phyloP scores from a whole-genome alignment of 2,888 invertebrate species.

The Hyposoter dolosus region DNA sequence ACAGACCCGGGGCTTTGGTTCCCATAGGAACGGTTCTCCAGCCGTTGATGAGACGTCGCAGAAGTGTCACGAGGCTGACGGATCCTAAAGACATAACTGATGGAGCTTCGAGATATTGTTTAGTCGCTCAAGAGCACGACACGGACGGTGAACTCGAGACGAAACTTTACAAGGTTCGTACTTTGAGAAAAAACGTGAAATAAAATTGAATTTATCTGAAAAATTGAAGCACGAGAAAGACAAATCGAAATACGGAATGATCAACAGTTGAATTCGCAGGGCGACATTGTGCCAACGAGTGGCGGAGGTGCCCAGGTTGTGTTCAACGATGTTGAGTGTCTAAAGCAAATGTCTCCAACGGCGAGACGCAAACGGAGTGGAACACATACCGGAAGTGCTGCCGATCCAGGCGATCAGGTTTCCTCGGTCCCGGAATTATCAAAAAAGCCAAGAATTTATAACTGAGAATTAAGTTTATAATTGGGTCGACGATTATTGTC shows the following conservation, averaged over 20 bases:
- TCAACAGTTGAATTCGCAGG: constrained; percentile 85
- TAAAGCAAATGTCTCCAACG: constrained; percentile 93
- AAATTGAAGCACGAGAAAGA: background rate
- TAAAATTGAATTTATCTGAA: background rate
- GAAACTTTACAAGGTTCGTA: constrained; percentile 92
- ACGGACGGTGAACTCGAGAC: constrained; percentile 97
- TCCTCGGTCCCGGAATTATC: constrained; percentile 63
- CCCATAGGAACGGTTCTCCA: constrained; percentile 96
- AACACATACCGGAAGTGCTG: constrained; percentile 28
- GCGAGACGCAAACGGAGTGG: constrained; percentile 81
- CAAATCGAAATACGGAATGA: constrained; percentile 29
- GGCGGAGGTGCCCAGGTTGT: constrained; percentile 98
- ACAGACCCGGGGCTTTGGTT: constrained; percentile 92
- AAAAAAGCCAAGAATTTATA: constrained; percentile 72
- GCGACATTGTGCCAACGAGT: constrained; percentile 96
- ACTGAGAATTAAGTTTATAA: constrained; percentile 30
- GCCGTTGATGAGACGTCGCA: constrained; percentile 92
- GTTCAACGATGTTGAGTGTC: constrained; percentile 96
- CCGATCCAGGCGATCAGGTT: constrained; percentile 53
- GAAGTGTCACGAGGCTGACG: constrained; percentile 93
- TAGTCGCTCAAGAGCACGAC: constrained; percentile 96
- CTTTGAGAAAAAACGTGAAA: background rate
- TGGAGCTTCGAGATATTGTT: constrained; percentile 92
- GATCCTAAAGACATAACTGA: constrained; percentile 88
- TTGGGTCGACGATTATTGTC: background rate